Evolutionary conservation across 37 sponge, comb jelly and placozoan species (phyloP).

Genomic region (Mnemiopsis leidyi): DNA sequence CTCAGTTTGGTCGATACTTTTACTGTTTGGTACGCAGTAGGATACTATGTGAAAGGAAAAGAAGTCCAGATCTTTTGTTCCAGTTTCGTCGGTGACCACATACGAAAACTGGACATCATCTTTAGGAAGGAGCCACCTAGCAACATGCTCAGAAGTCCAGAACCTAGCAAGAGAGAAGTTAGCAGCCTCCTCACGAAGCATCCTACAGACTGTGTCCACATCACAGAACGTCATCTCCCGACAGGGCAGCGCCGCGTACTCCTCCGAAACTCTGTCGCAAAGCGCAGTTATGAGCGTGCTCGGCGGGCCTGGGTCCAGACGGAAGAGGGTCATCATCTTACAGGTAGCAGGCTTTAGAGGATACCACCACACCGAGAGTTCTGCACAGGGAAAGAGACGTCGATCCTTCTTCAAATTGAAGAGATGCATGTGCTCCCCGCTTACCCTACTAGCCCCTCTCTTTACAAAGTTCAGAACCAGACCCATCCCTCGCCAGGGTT

Average conservation of each 20-base stretch:
- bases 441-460: neutral
- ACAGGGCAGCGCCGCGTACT: neutral
- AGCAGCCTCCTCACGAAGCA: neutral
- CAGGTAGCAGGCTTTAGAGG: neutral
- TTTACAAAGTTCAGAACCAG: neutral
- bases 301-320: neutral
- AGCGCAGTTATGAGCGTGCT: neutral
- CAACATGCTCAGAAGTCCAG: slow-evolving; percentile 30
- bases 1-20: neutral
- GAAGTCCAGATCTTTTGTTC: neutral
- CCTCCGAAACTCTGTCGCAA: neutral
- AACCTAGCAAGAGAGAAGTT: neutral
- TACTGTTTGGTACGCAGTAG: neutral
- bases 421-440: slow-evolving; percentile 15
- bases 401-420: slow-evolving; percentile 48
- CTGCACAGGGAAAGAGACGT: slow-evolving; percentile 13
- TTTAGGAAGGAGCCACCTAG: neutral
- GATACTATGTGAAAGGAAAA: slow-evolving; percentile 7
- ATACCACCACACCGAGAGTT: slow-evolving; percentile 27
- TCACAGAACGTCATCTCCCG: neutral
- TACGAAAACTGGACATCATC: neutral
- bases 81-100: neutral
- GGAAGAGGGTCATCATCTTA: slow-evolving; percentile 5
- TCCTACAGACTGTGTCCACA: neutral
- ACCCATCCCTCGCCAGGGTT: neutral